phyloP scores from a whole-genome alignment of 2,888 invertebrate species.

The Blastobasis lacticolella region DNA sequence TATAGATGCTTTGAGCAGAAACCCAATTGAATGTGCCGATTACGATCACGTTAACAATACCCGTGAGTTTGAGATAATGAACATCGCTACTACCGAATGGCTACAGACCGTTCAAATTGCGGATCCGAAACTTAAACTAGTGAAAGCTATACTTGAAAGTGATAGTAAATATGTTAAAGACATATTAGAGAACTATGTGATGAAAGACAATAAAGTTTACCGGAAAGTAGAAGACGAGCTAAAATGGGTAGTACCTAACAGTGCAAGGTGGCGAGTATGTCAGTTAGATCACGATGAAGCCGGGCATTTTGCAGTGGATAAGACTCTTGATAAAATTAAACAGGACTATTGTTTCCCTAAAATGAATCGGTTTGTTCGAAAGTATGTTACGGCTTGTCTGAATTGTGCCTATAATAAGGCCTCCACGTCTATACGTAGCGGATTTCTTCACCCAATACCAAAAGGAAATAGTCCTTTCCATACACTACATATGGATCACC shows the following conservation, averaged over 20 bases:
- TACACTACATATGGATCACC: slow-evolving; percentile 14
- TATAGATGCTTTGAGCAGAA: not conserved
- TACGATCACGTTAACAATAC: not conserved
- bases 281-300: slow-evolving; percentile 11
- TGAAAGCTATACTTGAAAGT: not conserved
- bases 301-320: slow-evolving; percentile 14
- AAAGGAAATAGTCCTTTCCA: slow-evolving; percentile 9
- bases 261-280: slow-evolving; percentile 15
- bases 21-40: not conserved
- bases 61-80: not conserved
- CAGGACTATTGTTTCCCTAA: slow-evolving; percentile 15
- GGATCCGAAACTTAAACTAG: not conserved
- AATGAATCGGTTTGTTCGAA: slow-evolving; percentile 14
- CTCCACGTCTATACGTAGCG: slow-evolving; percentile 4
- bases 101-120: not conserved
- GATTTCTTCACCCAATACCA: slow-evolving; percentile 7
- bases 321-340: slow-evolving; percentile 11
- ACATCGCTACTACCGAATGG: not conserved
- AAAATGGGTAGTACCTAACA: slow-evolving; percentile 17
- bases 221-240: no score
- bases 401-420: slow-evolving; percentile 11
- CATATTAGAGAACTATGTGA: no score
- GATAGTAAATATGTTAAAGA: no score
- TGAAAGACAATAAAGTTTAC: no score
- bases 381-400: slow-evolving; percentile 13